Evolutionary conservation across 2,797 vertebrate genomes (phyloP), one percentile per base, ranked within the genome.

Genomic region (Cyclura pinguis): DNA sequence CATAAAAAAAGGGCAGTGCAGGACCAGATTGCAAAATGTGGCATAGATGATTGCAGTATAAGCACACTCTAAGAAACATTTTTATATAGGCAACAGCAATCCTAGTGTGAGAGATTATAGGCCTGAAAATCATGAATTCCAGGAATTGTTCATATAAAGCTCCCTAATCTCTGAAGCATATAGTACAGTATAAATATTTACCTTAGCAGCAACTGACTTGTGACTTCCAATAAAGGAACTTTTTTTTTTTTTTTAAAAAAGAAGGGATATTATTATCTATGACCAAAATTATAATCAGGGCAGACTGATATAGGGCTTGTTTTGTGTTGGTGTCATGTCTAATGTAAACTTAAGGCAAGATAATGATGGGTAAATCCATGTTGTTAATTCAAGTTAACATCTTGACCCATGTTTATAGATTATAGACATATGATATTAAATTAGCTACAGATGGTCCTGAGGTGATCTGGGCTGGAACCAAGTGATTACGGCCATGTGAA

Each of bases 111-210:
- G 27, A 16, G 83, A 69, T 50, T 24, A 85, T 32, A 50, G 64
- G 24, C 20, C 4, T 85, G 47, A 47, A n/a, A 73, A 20, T 22
- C 69, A 55, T 52, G 32, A 85, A 57, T 50, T 74, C 67, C 20
- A 85, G 50, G 22, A 86, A 24, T 22, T 38, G 52, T 57, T 74
- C 74, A 57, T 22, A 35, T n/a, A 85, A n/a, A 57, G 32, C 47
- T 52, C 47, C 52, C 67, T n/a, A 74, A 73, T 42, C 50, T 57
- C 22, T 35, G 20, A n/a, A 24, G n/a, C n/a, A 24, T 52, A 84
- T 38, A 84, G 64, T 73, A 57, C 12, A 74, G 52, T 16, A 74
- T 76, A 84, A 84, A 67, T 38, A 86, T 86, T 86, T 57, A 72
- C 50, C 74, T 38, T 74, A 57, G 32, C 20, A 76, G 72, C 52